phyloP scores from a whole-genome alignment of 2,113 vertebrate species.

The Ptyas mucosa region DNA sequence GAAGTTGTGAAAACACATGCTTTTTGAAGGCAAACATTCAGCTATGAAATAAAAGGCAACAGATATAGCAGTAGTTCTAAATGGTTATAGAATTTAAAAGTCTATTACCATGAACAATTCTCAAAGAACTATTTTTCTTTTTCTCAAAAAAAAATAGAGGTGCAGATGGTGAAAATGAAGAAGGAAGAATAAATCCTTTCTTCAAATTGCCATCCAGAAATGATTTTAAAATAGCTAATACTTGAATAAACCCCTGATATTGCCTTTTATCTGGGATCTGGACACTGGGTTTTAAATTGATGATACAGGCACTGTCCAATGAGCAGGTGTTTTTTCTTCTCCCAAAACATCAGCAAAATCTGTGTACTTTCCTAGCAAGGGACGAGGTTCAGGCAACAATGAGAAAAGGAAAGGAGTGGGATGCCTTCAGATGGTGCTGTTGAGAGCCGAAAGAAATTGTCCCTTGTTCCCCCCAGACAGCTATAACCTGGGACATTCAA shows the following conservation, averaged over 20 bases:
- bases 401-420: background rate
- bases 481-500: background rate
- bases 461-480: background rate
- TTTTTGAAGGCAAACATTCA: background rate
- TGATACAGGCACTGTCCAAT: background rate
- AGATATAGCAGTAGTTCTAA: background rate
- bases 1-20: background rate
- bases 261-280: background rate
- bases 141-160: background rate
- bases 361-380: background rate
- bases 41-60: background rate
- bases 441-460: background rate
- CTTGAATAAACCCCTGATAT: background rate
- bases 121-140: background rate
- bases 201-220: background rate
- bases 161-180: background rate
- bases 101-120: background rate
- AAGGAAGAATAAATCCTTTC: background rate
- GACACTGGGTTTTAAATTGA: background rate
- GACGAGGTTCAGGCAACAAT: background rate
- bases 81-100: background rate
- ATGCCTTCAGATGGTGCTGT: background rate
- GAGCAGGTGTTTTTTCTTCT: background rate
- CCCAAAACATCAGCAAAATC: background rate
- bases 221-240: background rate